Percentiles rank a stretch among this genome's conserved stretches.
Evolutionary conservation across 2,113 vertebrate species (phyloP).

Genomic region (Prochilodus magdalenae): DNA sequence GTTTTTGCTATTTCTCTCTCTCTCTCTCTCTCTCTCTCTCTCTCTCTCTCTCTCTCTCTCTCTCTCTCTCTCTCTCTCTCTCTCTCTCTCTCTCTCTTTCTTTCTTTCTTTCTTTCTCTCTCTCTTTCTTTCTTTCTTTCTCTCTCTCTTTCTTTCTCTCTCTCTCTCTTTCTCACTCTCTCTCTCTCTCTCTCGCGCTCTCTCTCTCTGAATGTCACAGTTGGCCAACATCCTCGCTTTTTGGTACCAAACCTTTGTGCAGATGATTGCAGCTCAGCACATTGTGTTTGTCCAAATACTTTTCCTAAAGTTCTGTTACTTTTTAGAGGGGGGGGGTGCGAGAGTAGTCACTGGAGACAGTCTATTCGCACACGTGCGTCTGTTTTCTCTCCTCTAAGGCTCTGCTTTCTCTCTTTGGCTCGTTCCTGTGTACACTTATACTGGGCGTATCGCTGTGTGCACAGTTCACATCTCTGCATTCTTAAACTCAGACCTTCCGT

Average conservation of each 20-base stretch:
- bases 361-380: not conserved
- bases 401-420: constrained; percentile 63
- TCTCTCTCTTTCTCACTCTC: not conserved
- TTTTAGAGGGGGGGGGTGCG: not conserved
- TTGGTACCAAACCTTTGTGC: constrained; percentile 61
- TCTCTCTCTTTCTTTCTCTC: constrained; percentile 10
- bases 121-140: not conserved
- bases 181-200: not conserved
- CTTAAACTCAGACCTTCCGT: constrained; percentile 84
- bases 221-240: not conserved
- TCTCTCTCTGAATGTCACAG: not conserved
- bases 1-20: constrained; percentile 1
- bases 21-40: too few species aligned
- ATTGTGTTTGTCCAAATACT: constrained; percentile 42
- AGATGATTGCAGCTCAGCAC: constrained; percentile 61
- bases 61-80: not conserved
- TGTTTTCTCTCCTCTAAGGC: constrained; percentile 32
- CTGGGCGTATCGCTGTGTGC: constrained; percentile 71
- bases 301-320: constrained; percentile 12
- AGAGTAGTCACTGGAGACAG: constrained; percentile 12
- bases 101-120: not conserved
- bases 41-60: constrained; percentile 1
- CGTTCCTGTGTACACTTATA: constrained; percentile 63
- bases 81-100: constrained; percentile 22
- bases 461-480: constrained; percentile 74